Evolutionary conservation across 2,888 invertebrate genomes (phyloP).

Genomic region (Drosophila siamana): DNA sequence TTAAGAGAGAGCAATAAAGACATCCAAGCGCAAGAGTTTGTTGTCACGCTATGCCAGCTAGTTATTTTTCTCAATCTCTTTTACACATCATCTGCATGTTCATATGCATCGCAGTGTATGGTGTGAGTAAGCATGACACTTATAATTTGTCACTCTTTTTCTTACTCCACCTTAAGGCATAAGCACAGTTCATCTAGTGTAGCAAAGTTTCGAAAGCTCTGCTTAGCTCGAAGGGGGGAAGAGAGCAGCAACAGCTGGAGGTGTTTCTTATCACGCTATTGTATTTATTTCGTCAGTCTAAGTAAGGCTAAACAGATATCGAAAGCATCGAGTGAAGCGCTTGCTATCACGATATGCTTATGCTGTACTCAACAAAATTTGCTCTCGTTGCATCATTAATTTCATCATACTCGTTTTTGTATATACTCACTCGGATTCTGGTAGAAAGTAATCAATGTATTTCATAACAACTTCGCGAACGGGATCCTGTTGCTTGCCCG

Average conservation of each 20-base stretch:
- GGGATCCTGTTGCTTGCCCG: conserved; percentile 88
- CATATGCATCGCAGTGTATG: background rate
- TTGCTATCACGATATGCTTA: background rate
- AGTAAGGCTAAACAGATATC: background rate
- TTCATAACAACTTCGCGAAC: conserved; percentile 90
- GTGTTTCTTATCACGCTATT: no score
- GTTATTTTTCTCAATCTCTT: background rate
- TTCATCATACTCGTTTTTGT: background rate
- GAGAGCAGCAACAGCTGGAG: no score
- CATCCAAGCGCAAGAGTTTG: background rate
- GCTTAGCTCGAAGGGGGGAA: no score
- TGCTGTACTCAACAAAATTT: background rate
- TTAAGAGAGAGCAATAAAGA: background rate
- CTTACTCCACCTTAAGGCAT: no score
- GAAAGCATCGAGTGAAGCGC: background rate
- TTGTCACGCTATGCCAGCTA: background rate
- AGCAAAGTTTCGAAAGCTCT: background rate
- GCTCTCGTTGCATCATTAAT: conserved; percentile 4
- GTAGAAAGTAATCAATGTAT: conserved; percentile 90
- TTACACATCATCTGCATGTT: no score
- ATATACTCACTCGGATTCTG: conserved; percentile 87
- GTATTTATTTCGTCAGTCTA: no score
- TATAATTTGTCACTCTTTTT: background rate
- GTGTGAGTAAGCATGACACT: background rate
- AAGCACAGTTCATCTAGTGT: no score